Percentiles rank a stretch among this genome's conserved stretches.
phyloP scores from a whole-genome alignment of 2,113 vertebrate species.

The Lynx canadensis region DNA sequence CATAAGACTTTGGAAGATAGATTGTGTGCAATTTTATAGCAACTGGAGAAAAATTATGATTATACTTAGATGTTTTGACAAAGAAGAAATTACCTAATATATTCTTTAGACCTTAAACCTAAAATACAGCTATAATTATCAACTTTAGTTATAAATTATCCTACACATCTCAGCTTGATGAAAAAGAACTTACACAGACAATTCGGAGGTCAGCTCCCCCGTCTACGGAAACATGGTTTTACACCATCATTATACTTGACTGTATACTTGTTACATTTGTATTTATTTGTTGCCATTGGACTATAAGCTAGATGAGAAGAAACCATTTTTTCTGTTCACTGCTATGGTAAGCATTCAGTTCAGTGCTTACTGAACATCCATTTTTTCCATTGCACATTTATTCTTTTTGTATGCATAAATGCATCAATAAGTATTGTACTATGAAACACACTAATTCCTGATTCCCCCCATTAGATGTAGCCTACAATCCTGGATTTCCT shows the following conservation, averaged over 20 bases:
- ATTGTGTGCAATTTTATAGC: slow-evolving; percentile 72
- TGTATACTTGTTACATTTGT: background rate
- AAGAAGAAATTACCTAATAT: slow-evolving; percentile 75
- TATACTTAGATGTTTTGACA: slow-evolving; percentile 74
- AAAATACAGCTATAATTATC: slow-evolving; percentile 74
- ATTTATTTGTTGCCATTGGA: background rate
- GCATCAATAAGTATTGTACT: background rate
- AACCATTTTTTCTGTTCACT: background rate
- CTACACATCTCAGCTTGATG: background rate
- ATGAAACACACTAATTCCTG: background rate
- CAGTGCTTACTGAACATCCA: background rate
- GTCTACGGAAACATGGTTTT: background rate
- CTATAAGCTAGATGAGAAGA: background rate
- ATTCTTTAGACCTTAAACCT: slow-evolving; percentile 70
- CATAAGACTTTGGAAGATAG: slow-evolving; percentile 63
- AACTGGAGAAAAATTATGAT: slow-evolving; percentile 69
- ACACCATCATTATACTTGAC: background rate
- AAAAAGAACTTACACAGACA: background rate
- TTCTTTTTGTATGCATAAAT: background rate
- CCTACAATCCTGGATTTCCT: background rate
- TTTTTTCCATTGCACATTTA: background rate
- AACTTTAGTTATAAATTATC: slow-evolving; percentile 3
- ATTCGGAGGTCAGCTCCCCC: background rate
- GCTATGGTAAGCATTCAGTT: background rate
- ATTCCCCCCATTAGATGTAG: background rate